These are phyloP conservation scores for Malacoctenus gilli DNA, from an alignment of 2,797 vertebrate species.

Conservation along the genomic window DNA sequence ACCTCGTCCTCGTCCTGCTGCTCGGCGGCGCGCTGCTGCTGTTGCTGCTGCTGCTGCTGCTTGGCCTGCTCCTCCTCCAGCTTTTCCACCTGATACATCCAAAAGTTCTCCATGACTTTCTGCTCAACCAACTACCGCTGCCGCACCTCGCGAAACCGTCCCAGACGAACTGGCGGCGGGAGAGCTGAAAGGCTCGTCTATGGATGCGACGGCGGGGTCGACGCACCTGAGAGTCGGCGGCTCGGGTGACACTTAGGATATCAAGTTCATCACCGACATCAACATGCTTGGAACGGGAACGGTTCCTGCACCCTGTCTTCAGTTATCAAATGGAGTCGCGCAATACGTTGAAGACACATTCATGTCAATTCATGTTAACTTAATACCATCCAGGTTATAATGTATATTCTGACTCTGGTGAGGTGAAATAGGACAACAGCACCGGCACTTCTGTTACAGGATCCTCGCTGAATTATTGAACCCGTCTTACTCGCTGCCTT, in stretches of 20 bases:
- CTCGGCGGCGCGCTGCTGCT: not conserved
- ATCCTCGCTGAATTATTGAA: conserved; percentile 92
- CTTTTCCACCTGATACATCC: conserved; percentile 74
- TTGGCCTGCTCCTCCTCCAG: conserved; percentile 59
- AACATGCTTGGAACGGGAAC: too few species aligned
- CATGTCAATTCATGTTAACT: too few species aligned
- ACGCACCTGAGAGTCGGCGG: not conserved
- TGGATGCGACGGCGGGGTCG: too few species aligned
- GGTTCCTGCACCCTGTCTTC: too few species aligned
- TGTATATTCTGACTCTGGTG: not conserved
- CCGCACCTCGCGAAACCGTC: too few species aligned
- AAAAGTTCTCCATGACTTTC: conserved; percentile 73
- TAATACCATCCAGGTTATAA: too few species aligned
- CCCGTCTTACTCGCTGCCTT: conserved; percentile 30
- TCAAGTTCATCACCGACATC: conserved; percentile 23
- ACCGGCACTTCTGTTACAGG: conserved; percentile 62
- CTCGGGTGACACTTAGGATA: conserved; percentile 56
- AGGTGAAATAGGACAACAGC: conserved; percentile 22
- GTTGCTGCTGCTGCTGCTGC: conserved; percentile 14
- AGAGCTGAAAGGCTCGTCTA: too few species aligned
- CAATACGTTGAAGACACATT: too few species aligned
- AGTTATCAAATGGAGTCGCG: too few species aligned
- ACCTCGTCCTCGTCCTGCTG: conserved; percentile 37
- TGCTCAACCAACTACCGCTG: not conserved
- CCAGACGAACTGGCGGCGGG: too few species aligned